These are phyloP conservation scores for Anabacerthia variegaticeps DNA, from an alignment of 2,797 vertebrate species.

Conservation along the genomic window DNA sequence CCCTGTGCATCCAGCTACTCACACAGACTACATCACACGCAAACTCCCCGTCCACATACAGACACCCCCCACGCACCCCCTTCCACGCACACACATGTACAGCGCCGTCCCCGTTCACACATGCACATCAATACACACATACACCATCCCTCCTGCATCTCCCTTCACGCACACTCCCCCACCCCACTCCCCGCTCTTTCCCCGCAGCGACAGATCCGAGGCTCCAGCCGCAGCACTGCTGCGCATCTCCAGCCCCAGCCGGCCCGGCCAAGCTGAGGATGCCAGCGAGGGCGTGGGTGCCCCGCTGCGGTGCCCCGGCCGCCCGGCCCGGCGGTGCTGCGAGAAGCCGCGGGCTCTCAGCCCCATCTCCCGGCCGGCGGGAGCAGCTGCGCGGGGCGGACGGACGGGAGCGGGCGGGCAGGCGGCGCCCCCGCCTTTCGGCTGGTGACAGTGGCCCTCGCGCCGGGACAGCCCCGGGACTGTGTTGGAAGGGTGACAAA, in stretches of 20 bases:
- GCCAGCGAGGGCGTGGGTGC: not conserved
- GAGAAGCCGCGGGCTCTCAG: not conserved
- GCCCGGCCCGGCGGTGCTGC: not conserved
- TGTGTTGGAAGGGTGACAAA: not conserved
- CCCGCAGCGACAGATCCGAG: not conserved
- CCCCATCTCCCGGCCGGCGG: slow-evolving; percentile 20
- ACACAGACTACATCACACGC: not conserved
- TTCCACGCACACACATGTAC: not conserved
- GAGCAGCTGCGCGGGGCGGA: not conserved
- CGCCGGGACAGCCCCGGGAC: not conserved
- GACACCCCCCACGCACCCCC: fast-evolving
- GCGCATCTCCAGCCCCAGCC: not conserved
- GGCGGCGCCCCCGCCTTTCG: not conserved
- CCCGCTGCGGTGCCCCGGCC: too few relatives aligned
- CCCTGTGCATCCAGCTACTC: not conserved
- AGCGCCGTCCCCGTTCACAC: not conserved
- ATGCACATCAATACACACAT: not conserved
- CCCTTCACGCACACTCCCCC: not conserved
- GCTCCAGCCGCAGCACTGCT: not conserved
- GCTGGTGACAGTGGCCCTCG: not conserved
- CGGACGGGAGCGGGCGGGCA: not conserved
- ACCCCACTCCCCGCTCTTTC: not conserved
- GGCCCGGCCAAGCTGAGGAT: not conserved
- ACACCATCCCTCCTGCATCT: not conserved
- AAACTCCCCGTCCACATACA: not conserved